A percentile compares a stretch with the other conserved stretches of the same genome.
phyloP scores from a whole-genome alignment of 2,888 invertebrate species.

The Heteromyza rotundicornis region DNA sequence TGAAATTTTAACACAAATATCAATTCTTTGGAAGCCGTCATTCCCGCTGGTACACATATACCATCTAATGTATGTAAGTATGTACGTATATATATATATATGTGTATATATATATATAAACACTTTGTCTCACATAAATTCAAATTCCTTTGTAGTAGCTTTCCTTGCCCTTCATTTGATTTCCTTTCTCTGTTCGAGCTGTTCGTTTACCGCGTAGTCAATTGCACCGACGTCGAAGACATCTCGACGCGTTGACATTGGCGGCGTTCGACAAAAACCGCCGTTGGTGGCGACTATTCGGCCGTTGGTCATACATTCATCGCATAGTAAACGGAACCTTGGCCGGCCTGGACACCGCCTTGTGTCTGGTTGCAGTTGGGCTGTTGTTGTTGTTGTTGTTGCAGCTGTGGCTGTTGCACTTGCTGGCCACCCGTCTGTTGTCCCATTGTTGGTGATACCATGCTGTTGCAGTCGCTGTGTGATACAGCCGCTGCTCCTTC shows the following conservation, averaged over 20 bases:
- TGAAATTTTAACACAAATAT: too few species aligned
- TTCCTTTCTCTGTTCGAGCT: not conserved
- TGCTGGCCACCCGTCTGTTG: constrained; percentile 33
- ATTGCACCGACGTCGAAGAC: constrained; percentile 57
- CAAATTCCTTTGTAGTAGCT: constrained; percentile 8
- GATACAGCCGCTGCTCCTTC: constrained; percentile 74
- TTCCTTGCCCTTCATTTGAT: constrained; percentile 13
- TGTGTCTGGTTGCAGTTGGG: constrained; percentile 26
- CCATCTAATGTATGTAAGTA: not conserved
- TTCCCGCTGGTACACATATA: not conserved
- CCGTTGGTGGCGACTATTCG: constrained; percentile 59
- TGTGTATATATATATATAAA: constrained; percentile 8
- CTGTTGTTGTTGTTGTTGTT: constrained; percentile 60
- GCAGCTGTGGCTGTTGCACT: constrained; percentile 33
- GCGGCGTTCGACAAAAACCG: constrained; percentile 58
- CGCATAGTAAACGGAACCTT: constrained; percentile 75
- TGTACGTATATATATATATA: constrained; percentile 5
- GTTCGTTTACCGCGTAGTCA: constrained; percentile 39
- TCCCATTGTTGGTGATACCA: constrained; percentile 50
- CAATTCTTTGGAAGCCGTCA: too few species aligned
- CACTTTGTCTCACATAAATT: not conserved
- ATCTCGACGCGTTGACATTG: constrained; percentile 58
- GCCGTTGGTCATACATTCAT: constrained; percentile 84
- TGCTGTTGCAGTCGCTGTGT: constrained; percentile 52
- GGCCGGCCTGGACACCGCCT: constrained; percentile 33